These are phyloP conservation scores for Pherbina coryleti DNA, from an alignment of 2,888 invertebrate species.

Conservation along the genomic window DNA sequence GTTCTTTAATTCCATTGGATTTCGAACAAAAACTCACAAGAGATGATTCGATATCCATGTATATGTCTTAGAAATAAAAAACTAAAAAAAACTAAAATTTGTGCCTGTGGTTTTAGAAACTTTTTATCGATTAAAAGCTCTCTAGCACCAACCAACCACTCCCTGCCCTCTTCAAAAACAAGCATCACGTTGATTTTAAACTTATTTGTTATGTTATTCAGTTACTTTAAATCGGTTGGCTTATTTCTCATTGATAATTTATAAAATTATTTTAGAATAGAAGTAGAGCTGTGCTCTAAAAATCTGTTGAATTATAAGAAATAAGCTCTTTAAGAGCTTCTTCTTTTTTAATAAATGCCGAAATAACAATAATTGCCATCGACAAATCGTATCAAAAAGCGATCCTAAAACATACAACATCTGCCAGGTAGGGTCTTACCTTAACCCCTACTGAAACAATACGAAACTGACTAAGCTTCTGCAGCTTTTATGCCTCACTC, in stretches of 20 bases:
- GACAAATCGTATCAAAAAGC: too few relatives aligned
- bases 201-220: too few relatives aligned
- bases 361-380: too few relatives aligned
- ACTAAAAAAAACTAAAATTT: background rate
- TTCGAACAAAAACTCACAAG: background rate
- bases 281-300: background rate
- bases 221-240: too few relatives aligned
- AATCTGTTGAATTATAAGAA: background rate
- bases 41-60: background rate
- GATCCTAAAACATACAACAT: too few relatives aligned
- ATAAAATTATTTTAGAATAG: background rate
- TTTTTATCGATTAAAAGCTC: background rate
- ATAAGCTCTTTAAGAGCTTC: background rate
- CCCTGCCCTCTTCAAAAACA: too few relatives aligned
- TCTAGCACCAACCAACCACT: background rate
- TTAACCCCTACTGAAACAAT: too few relatives aligned
- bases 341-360: background rate
- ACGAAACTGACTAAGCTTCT: too few relatives aligned
- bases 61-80: background rate
- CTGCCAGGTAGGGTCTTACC: too few relatives aligned
- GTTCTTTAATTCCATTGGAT: background rate
- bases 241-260: too few relatives aligned
- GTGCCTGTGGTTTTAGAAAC: slow-evolving; percentile 22
- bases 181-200: too few relatives aligned
- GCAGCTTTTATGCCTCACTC: too few relatives aligned